phyloP scores from a whole-genome alignment of 2,888 invertebrate genomes.

The Eristalis arbustorum region DNA sequence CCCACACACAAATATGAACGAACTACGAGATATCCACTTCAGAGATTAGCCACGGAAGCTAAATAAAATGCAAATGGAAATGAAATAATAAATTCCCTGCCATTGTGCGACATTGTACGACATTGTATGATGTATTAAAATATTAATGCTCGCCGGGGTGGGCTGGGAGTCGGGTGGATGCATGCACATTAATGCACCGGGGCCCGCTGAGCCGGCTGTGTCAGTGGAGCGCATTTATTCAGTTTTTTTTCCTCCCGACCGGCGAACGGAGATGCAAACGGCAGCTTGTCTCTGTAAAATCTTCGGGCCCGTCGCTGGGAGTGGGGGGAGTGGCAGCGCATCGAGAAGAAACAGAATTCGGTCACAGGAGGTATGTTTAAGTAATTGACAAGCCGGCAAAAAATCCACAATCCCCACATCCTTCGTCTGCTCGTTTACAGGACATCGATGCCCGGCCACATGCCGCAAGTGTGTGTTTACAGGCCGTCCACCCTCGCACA shows the following conservation, averaged over 20 bases:
- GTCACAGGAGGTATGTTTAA: constrained; percentile 1
- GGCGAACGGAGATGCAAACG: not conserved
- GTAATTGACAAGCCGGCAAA: constrained; percentile 30
- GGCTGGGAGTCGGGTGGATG: constrained; percentile 13
- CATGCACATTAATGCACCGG: constrained; percentile 64
- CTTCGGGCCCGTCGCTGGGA: not conserved
- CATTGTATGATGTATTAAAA: constrained; percentile 71
- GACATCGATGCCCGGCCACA: constrained; percentile 47
- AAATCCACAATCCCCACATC: not conserved
- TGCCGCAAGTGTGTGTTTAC: constrained; percentile 35
- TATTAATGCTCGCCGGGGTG: constrained; percentile 51
- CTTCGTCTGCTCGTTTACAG: constrained; percentile 43
- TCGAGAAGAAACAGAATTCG: not conserved
- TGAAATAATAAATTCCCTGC: constrained; percentile 70
- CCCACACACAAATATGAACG: not conserved
- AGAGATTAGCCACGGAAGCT: constrained; percentile 70
- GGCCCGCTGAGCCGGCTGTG: constrained; percentile 31
- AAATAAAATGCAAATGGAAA: constrained; percentile 70
- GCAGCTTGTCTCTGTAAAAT: constrained; percentile 8
- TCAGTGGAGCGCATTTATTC: constrained; percentile 53
- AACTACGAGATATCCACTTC: constrained; percentile 57
- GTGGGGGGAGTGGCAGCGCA: not conserved
- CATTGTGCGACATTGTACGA: constrained; percentile 63
- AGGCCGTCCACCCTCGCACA: constrained; percentile 5
- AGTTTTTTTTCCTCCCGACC: constrained; percentile 37